Conservation (phyloP, 2,888 invertebrate species). For the Pristionchus exspectatus region DNA sequence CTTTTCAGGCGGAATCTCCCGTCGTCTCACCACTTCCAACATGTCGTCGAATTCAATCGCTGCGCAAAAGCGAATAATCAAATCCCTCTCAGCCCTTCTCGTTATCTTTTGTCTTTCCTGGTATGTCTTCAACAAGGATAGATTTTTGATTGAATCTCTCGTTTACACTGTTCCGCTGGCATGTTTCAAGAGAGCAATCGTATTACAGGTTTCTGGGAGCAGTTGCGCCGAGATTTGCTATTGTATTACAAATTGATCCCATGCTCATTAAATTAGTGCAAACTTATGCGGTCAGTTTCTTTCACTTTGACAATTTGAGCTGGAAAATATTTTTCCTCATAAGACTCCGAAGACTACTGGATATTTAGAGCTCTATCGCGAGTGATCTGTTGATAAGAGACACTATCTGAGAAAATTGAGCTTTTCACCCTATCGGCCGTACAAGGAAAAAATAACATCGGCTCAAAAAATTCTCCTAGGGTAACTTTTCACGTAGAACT, state of each 20-base stretch:
- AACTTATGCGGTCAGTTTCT: constrained; percentile 38
- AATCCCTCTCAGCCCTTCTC: constrained; percentile 48
- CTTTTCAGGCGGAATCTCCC: constrained; percentile 18
- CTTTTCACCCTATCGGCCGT: no score
- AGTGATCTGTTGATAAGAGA: no score
- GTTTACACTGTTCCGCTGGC: no score
- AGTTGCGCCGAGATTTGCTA: constrained; percentile 35
- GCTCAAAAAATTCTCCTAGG: no score
- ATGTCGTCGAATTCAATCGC: not conserved
- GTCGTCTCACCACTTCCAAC: not conserved
- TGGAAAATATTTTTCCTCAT: no score
- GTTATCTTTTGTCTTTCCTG: constrained; percentile 49
- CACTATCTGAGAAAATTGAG: no score
- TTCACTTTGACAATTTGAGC: no score
- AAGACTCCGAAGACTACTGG: no score
- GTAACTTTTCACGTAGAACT: no score
- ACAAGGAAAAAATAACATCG: no score
- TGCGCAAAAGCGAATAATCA: constrained; percentile 40
- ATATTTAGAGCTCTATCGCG: no score
- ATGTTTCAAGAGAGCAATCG: no score
- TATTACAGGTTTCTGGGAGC: constrained; percentile 45
- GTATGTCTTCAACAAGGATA: not conserved
- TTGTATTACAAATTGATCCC: constrained; percentile 42
- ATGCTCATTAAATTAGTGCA: constrained; percentile 47
- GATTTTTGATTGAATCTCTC: not conserved